Conservation (phyloP, 2,797 vertebrate species). For the Parauchenoglanis punctatus region DNA sequence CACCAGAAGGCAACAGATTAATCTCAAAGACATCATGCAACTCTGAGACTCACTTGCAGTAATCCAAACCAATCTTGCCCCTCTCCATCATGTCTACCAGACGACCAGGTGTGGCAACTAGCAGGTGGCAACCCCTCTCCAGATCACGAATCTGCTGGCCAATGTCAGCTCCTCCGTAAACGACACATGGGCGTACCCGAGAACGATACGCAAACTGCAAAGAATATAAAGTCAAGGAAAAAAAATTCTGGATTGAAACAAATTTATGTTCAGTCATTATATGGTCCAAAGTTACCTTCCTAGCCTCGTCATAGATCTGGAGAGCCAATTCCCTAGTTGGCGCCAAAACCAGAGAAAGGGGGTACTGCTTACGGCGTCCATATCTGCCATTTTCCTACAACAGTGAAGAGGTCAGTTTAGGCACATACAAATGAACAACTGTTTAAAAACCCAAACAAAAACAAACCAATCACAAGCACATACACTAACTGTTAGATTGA, state of each 20-base stretch:
- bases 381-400: constrained; percentile 91
- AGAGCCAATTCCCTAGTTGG: constrained; percentile 96
- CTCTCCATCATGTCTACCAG: constrained; percentile 99
- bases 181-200: constrained; percentile 94
- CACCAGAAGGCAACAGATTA: neutral
- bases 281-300: constrained; percentile 82
- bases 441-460: neutral
- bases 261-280: neutral
- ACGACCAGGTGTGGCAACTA: constrained; percentile 95
- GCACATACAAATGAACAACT: neutral
- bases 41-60: constrained; percentile 84
- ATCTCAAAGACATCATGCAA: neutral
- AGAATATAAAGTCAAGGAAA: neutral
- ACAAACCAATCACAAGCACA: neutral
- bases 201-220: constrained; percentile 93
- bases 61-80: constrained; percentile 95
- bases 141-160: constrained; percentile 97
- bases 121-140: constrained; percentile 93
- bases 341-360: constrained; percentile 90
- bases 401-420: neutral
- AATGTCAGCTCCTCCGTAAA: constrained; percentile 96
- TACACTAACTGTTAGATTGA: neutral
- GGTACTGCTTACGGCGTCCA: constrained; percentile 94
- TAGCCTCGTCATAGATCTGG: constrained; percentile 96
- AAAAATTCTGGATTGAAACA: neutral